These are phyloP conservation scores for Frankliniella fusca DNA, from an alignment of 2,888 invertebrate species.

Conservation along the genomic window DNA sequence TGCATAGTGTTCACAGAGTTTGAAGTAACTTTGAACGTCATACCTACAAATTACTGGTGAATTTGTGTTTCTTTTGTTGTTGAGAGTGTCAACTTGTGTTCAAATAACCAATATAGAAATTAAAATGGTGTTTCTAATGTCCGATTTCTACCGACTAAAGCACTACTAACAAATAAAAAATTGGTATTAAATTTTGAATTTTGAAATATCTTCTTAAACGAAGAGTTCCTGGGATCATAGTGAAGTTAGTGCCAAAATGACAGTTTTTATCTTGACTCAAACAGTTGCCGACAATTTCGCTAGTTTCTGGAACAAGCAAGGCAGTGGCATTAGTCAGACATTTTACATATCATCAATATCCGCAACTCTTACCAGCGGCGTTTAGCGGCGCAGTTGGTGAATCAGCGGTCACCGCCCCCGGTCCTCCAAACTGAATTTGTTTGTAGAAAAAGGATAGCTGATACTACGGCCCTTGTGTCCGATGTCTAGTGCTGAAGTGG, in stretches of 20 bases:
- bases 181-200: too few relatives aligned
- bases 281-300: slow-evolving; percentile 10
- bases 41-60: background rate
- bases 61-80: background rate
- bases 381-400: slow-evolving; percentile 41
- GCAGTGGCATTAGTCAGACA: slow-evolving; percentile 26
- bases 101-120: too few relatives aligned
- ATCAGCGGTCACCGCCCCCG: slow-evolving; percentile 41
- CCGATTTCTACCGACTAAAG: too few relatives aligned
- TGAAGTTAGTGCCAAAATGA: too few relatives aligned
- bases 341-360: background rate
- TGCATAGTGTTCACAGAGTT: background rate
- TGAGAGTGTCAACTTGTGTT: background rate
- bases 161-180: too few relatives aligned
- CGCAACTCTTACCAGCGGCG: slow-evolving; percentile 18
- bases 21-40: background rate
- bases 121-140: too few relatives aligned
- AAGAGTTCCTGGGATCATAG: too few relatives aligned
- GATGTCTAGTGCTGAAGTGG: slow-evolving; percentile 91
- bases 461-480: slow-evolving; percentile 56
- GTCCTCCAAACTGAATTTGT: background rate
- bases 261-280: background rate
- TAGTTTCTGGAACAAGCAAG: slow-evolving; percentile 1
- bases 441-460: slow-evolving; percentile 36
- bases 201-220: too few relatives aligned